Conservation (phyloP, 2,797 vertebrate species). For the Notoglanidium macrostoma region DNA sequence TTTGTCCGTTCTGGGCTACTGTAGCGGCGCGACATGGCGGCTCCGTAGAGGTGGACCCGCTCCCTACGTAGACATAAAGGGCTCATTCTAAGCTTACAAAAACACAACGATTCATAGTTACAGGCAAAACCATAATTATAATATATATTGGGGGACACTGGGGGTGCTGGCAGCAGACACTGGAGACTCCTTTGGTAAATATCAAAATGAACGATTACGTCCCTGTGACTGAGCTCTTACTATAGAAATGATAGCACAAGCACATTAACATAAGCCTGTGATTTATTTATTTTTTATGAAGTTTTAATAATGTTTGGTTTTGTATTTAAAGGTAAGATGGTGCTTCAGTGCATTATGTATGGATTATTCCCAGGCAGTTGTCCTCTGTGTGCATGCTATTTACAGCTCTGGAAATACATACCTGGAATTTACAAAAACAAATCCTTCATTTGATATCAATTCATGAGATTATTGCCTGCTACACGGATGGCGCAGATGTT, state of each 20-base stretch:
- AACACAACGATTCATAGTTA: too few species aligned
- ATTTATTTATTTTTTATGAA: neutral
- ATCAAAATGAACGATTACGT: neutral
- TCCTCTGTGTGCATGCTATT: constrained; percentile 44
- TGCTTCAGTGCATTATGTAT: neutral
- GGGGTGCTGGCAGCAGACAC: too few species aligned
- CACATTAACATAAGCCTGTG: neutral
- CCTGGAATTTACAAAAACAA: constrained; percentile 47
- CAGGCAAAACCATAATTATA: too few species aligned
- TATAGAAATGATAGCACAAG: neutral
- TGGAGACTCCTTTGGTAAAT: neutral
- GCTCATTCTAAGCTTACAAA: too few species aligned
- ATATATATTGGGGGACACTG: too few species aligned
- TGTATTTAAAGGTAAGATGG: neutral
- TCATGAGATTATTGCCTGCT: constrained; percentile 46
- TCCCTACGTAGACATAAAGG: too few species aligned
- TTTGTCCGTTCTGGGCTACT: too few species aligned
- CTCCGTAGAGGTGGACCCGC: too few species aligned
- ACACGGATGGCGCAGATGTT: constrained; percentile 38
- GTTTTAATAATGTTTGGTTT: neutral
- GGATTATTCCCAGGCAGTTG: constrained; percentile 25
- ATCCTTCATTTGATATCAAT: constrained; percentile 49
- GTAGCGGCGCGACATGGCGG: too few species aligned
- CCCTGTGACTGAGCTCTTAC: neutral
- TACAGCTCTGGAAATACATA: constrained; percentile 33